Conservation (phyloP, 92 coral and sea anemone species). For the Nematostella vectensis region DNA sequence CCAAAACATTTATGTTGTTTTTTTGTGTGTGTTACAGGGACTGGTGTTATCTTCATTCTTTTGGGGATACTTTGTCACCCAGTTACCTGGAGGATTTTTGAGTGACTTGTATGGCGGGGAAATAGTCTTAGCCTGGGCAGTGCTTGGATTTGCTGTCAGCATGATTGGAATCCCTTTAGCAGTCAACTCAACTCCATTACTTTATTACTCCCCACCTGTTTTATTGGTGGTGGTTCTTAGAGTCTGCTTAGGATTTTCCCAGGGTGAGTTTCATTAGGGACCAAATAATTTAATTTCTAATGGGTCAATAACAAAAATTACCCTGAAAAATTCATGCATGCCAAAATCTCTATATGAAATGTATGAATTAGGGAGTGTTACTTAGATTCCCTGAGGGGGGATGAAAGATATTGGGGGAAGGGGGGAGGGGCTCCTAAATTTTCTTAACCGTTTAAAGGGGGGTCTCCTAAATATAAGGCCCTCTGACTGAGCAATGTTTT, state of each 20-base stretch:
- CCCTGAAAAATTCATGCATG: no score
- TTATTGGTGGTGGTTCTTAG: conserved; percentile 28
- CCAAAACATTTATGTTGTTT: neutral
- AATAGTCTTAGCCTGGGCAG: conserved; percentile 34
- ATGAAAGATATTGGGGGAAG: no score
- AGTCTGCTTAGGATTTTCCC: conserved; percentile 41
- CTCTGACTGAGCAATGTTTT: no score
- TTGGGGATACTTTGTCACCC: conserved; percentile 72
- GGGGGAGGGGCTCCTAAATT: no score
- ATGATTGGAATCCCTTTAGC: conserved; percentile 34
- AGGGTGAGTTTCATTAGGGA: conserved; percentile 31
- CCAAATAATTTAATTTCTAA: no score
- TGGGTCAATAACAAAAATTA: no score
- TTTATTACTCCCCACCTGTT: conserved; percentile 27
- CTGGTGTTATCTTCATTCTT: conserved; percentile 60
- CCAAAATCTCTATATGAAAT: no score
- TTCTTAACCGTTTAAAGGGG: no score
- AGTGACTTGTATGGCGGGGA: conserved; percentile 69
- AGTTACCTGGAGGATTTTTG: conserved; percentile 61
- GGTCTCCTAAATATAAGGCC: no score
- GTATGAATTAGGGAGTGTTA: no score
- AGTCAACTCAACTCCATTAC: conserved; percentile 5
- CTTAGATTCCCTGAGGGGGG: no score
- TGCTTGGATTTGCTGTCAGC: conserved; percentile 32
- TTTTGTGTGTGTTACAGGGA: conserved; percentile 33